Evolutionary conservation across 2,113 vertebrate species (phyloP).

Genomic region (Tamias sibiricus): DNA sequence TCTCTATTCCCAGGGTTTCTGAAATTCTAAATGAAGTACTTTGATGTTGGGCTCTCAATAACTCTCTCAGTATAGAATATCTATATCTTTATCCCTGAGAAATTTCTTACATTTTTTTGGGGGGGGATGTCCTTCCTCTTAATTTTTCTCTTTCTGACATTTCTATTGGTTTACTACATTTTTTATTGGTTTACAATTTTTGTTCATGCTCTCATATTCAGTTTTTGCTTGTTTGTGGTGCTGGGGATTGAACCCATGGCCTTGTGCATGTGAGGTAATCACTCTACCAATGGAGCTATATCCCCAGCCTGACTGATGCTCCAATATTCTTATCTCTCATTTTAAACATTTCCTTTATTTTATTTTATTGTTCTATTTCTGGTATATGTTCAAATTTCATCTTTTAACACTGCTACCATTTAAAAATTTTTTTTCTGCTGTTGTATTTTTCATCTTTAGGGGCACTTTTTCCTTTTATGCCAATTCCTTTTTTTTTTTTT

Average conservation of each 20-base stretch:
- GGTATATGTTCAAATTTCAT: not conserved
- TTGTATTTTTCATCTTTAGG: not conserved
- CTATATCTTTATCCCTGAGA: not conserved
- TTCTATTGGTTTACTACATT: not conserved
- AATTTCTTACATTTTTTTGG: not conserved
- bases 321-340: not conserved
- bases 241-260: too few relatives aligned
- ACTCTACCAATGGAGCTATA: too few relatives aligned
- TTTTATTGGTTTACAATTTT: not conserved
- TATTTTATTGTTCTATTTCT: not conserved
- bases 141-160: not conserved
- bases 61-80: not conserved
- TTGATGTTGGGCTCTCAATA: not conserved
- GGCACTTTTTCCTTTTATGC: not conserved
- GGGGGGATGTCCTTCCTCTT: not conserved
- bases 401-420: not conserved
- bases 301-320: not conserved
- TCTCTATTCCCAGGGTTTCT: not conserved
- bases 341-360: not conserved
- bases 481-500: not conserved
- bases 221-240: too few relatives aligned
- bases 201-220: too few relatives aligned
- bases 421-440: not conserved
- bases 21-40: not conserved
- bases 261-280: too few relatives aligned